Percentiles rank a stretch among this genome's conserved stretches.
These are phyloP conservation scores for Gari tellinella DNA, from an alignment of 2,888 invertebrate species.

Conservation along the genomic window DNA sequence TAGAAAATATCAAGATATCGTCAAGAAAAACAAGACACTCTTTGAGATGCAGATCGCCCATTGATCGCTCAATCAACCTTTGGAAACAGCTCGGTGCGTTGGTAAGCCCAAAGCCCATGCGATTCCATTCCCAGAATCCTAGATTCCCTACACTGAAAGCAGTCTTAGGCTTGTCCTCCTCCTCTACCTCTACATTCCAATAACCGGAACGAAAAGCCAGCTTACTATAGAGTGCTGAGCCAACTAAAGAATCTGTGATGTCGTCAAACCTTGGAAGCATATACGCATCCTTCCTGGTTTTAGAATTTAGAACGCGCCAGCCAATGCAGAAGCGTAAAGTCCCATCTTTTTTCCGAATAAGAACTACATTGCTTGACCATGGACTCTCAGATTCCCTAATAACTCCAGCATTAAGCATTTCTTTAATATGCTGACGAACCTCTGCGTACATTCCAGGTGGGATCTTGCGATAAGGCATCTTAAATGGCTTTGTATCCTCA, in stretches of 20 bases:
- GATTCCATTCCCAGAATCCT: conserved; percentile 12
- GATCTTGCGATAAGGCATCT: conserved; percentile 17
- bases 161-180: conserved; percentile 22
- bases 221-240: conserved; percentile 17
- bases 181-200: conserved; percentile 20
- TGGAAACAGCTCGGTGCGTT: conserved; percentile 20
- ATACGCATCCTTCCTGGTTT: conserved; percentile 27
- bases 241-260: conserved; percentile 11
- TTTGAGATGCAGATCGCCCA: conserved; percentile 9
- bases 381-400: conserved; percentile 27
- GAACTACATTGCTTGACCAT: conserved; percentile 26
- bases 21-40: not conserved
- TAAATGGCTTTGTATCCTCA: conserved; percentile 23
- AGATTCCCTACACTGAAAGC: not conserved
- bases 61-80: conserved; percentile 13
- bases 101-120: conserved; percentile 17
- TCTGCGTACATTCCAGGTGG: conserved; percentile 20
- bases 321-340: conserved; percentile 21
- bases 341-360: conserved; percentile 27
- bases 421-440: conserved; percentile 26
- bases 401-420: conserved; percentile 26
- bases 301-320: conserved; percentile 21
- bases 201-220: conserved; percentile 20
- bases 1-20: not conserved
- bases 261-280: conserved; percentile 20